Percentiles rank a stretch among this genome's conserved stretches.
Evolutionary conservation across 2,888 invertebrate genomes (phyloP).

Genomic region (Rhagophthalmus giganteus): DNA sequence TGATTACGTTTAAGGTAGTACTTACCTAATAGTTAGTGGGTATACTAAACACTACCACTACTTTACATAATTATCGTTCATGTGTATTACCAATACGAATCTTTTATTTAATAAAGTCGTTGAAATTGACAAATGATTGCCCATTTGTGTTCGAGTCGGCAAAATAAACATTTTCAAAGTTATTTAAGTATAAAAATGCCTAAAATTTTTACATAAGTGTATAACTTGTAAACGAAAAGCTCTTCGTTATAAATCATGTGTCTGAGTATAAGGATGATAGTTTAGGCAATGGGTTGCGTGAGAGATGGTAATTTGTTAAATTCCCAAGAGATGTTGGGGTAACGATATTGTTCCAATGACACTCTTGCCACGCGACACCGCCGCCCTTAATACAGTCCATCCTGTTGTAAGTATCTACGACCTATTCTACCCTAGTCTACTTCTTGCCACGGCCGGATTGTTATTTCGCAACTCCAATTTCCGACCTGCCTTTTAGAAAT

Average conservation of each 20-base stretch:
- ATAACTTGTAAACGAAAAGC: no score
- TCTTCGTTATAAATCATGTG: conserved; percentile 4
- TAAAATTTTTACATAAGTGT: no score
- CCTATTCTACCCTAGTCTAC: conserved; percentile 9
- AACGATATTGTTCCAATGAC: conserved; percentile 37
- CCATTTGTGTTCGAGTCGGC: no score
- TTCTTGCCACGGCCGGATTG: conserved; percentile 22
- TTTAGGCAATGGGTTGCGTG: conserved; percentile 28
- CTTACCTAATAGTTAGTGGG: no score
- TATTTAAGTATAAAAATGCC: no score
- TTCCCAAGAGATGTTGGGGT: conserved; percentile 36
- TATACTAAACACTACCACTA: no score
- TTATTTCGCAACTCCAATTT: conserved; percentile 25
- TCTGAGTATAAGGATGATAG: conserved; percentile 7
- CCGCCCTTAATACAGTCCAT: conserved; percentile 28
- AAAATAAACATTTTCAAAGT: no score
- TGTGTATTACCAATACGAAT: no score
- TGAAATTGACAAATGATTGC: no score
- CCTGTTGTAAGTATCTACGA: conserved; percentile 3
- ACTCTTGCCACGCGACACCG: conserved; percentile 34
- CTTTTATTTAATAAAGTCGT: no score
- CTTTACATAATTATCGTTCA: no score
- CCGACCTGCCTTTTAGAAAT: conserved; percentile 18
- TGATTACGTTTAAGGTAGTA: no score
- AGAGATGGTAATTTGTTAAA: conserved; percentile 38